Evolutionary conservation across 2,113 vertebrate species (phyloP).

Genomic region (Cyanoramphus novaezelandiae): DNA sequence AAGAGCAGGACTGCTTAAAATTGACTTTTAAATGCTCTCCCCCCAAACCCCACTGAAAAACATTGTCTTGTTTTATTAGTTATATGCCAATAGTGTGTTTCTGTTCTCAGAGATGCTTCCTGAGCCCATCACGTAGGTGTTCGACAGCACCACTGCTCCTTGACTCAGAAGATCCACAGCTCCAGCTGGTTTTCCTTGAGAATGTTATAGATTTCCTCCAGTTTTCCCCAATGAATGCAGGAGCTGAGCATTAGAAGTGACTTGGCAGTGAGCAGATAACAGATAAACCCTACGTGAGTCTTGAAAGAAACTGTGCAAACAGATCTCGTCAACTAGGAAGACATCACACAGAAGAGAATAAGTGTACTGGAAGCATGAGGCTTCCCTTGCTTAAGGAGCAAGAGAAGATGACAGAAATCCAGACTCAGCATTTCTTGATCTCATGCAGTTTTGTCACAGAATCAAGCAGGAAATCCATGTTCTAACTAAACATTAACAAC

Average conservation of each 20-base stretch:
- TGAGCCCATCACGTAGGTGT: background rate
- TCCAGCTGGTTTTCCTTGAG: background rate
- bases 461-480: background rate
- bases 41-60: background rate
- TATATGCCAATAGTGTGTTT: background rate
- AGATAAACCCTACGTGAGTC: background rate
- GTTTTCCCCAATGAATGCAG: background rate
- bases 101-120: background rate
- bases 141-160: background rate
- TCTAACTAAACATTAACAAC: background rate
- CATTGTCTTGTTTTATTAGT: background rate
- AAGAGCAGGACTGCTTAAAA: background rate
- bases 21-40: background rate
- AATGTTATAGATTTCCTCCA: background rate
- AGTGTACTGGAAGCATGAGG: background rate
- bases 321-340: background rate
- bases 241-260: background rate
- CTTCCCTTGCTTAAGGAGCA: background rate
- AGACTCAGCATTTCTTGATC: background rate
- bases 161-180: background rate
- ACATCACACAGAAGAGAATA: background rate
- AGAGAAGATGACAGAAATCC: background rate
- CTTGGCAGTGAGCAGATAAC: background rate
- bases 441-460: background rate
- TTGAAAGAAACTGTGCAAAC: background rate